phyloP scores from a whole-genome alignment of 2,888 invertebrate species.

The Coelopa pilipes region DNA sequence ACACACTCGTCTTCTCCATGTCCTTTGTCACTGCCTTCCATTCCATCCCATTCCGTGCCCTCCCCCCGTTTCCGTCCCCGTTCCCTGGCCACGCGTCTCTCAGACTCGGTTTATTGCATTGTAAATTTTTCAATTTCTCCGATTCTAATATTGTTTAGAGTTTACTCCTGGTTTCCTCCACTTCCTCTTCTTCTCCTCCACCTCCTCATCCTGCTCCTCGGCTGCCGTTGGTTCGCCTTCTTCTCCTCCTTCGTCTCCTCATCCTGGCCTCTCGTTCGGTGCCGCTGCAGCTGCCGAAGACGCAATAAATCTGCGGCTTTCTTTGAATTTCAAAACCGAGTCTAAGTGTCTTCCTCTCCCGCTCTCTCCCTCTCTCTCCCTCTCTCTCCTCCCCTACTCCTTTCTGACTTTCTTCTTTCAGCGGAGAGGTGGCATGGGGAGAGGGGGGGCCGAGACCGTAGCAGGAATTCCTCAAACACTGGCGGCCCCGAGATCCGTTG shows the following conservation, averaged over 20 bases:
- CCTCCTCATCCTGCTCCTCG: background rate
- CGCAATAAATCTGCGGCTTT: constrained; percentile 20
- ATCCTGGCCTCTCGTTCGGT: background rate
- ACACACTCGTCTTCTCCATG: background rate
- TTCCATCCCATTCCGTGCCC: too few species aligned
- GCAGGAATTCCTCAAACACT: too few species aligned
- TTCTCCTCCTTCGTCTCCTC: background rate
- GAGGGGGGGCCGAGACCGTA: too few species aligned
- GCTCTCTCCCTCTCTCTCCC: background rate
- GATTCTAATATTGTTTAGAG: constrained; percentile 27
- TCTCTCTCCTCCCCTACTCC: too few species aligned
- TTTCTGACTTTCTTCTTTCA: too few species aligned
- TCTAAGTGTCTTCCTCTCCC: background rate
- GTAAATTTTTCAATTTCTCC: constrained; percentile 22
- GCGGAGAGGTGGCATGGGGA: too few species aligned
- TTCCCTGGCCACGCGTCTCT: background rate
- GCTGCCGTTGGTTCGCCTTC: background rate
- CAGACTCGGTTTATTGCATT: constrained; percentile 19
- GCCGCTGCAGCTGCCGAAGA: too few species aligned
- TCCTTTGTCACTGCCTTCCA: background rate
- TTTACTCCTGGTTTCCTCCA: constrained; percentile 7
- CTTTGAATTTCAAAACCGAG: constrained; percentile 2
- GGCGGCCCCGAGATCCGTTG: too few species aligned
- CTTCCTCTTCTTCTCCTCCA: background rate
- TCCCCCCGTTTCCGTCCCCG: too few species aligned